Evolutionary conservation across 2,888 invertebrate species (phyloP).

Genomic region (Lydus trimaculatus): DNA sequence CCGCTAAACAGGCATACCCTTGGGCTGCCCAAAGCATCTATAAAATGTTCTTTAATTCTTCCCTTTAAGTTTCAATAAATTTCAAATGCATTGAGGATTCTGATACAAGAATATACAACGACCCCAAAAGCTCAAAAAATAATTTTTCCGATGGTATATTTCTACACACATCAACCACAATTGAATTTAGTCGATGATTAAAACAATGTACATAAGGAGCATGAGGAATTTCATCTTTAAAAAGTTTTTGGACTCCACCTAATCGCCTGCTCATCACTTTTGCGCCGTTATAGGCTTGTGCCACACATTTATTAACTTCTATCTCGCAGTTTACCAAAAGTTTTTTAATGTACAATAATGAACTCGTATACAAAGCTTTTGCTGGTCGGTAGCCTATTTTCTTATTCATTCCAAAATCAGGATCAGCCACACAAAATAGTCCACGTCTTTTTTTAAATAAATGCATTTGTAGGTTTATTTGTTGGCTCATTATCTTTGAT

Average conservation of each 20-base stretch:
- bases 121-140: constrained; percentile 11
- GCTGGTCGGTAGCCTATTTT: no score
- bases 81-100: constrained; percentile 21
- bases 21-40: constrained; percentile 20
- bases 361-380: constrained; percentile 7
- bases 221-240: constrained; percentile 20
- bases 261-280: constrained; percentile 25
- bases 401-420: no score
- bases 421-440: no score
- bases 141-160: constrained; percentile 11
- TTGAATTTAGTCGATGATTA: constrained; percentile 27
- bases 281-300: constrained; percentile 27
- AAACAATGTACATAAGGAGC: constrained; percentile 25
- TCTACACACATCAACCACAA: constrained; percentile 26
- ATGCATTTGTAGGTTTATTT: no score
- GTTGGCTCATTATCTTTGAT: no score
- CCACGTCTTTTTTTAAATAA: no score
- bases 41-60: no score
- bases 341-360: constrained; percentile 23
- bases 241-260: constrained; percentile 21
- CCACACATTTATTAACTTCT: constrained; percentile 22
- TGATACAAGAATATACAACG: constrained; percentile 9
- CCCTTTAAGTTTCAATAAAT: constrained; percentile 22
- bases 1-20: constrained; percentile 19
- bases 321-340: constrained; percentile 11